Conservation (phyloP, 2,797 vertebrate species). For the Coendou prehensilis region DNA sequence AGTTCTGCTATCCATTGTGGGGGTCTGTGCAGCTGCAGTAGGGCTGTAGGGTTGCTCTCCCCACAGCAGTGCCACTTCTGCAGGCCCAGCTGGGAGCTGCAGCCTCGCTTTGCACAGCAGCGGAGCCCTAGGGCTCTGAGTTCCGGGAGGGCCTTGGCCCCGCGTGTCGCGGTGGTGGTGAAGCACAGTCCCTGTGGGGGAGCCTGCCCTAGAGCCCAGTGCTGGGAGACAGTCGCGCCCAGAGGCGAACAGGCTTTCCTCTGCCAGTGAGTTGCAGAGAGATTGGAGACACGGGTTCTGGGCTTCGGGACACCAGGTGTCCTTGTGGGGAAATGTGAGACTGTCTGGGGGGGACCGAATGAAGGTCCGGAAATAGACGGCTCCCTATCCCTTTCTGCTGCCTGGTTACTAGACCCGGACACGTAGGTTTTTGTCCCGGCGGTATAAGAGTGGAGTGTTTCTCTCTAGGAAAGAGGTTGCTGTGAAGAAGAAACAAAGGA, state of each 20-base stretch:
- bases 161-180: fast-evolving
- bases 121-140: not conserved
- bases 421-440: not conserved
- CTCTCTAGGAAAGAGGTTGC: not conserved
- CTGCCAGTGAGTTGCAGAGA: not conserved
- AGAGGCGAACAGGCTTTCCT: not conserved
- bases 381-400: not conserved
- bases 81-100: not conserved
- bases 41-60: not conserved
- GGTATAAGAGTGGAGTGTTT: not conserved
- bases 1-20: not conserved
- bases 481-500: not conserved
- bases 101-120: no score
- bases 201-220: not conserved
- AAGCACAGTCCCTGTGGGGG: not conserved
- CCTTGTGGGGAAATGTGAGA: not conserved
- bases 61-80: not conserved
- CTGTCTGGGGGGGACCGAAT: no score
- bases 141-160: not conserved
- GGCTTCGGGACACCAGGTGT: not conserved
- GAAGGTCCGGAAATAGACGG: fast-evolving
- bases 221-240: not conserved
- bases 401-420: not conserved
- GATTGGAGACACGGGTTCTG: not conserved
- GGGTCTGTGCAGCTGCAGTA: not conserved